These are phyloP conservation scores for Cosmia pyralina DNA, from an alignment of 2,888 invertebrate genomes.

Conservation along the genomic window DNA sequence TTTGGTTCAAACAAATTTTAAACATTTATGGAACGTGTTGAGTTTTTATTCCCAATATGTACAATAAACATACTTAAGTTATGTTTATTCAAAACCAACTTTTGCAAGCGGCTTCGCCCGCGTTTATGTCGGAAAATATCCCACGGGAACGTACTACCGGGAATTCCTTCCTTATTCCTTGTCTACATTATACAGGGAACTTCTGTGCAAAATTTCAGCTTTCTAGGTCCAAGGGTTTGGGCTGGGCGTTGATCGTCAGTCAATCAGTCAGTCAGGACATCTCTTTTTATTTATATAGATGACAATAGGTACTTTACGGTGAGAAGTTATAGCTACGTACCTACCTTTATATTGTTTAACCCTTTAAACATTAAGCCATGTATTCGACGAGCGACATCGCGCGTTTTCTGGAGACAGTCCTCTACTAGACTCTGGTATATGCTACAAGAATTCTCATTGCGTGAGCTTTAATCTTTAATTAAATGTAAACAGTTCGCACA, in stretches of 20 bases:
- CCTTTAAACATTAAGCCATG: not conserved
- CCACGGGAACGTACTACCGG: no score
- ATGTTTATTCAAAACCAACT: not conserved
- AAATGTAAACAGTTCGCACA: slow-evolving; percentile 20
- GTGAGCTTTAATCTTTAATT: slow-evolving; percentile 16
- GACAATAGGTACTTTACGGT: not conserved
- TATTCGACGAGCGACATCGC: not conserved
- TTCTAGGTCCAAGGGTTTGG: no score
- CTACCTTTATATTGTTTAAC: not conserved
- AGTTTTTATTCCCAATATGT: not conserved
- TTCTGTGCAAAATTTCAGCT: no score
- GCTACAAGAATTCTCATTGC: slow-evolving; percentile 28
- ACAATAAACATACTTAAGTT: not conserved
- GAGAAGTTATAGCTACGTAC: not conserved
- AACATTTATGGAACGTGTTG: not conserved
- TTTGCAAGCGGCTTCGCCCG: no score
- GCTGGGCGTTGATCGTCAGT: no score
- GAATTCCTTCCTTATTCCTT: no score
- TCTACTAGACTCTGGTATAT: not conserved
- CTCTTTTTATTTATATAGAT: no score
- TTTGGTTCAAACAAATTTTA: slow-evolving; percentile 1
- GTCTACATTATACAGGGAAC: no score
- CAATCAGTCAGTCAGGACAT: no score
- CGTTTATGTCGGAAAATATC: no score
- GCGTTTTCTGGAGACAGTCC: not conserved